phyloP scores from a whole-genome alignment of 37 sponge, comb jelly and placozoan species.

The Petrosia ficiformis region DNA sequence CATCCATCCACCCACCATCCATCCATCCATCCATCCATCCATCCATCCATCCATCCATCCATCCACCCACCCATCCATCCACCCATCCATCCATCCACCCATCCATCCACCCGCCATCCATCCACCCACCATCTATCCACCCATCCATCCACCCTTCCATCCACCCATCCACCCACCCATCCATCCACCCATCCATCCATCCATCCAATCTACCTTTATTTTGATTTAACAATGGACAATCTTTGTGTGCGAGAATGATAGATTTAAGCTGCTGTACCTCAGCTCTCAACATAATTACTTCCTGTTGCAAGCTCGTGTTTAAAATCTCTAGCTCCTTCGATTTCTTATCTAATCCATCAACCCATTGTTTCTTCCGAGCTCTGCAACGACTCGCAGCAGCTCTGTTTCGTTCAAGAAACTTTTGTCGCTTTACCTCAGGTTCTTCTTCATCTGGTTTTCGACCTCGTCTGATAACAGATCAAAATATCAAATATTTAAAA shows the following conservation, averaged over 20 bases:
- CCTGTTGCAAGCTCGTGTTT: constrained; percentile 60
- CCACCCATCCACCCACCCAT: no score
- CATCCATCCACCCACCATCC: no score
- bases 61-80: no score
- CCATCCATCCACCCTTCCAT: no score
- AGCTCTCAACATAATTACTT: constrained; percentile 63
- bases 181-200: no score
- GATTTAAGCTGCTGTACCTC: constrained; percentile 89
- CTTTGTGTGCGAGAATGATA: constrained; percentile 86
- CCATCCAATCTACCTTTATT: no score
- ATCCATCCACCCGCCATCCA: no score
- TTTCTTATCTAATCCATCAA: constrained; percentile 76
- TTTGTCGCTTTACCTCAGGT: constrained; percentile 78
- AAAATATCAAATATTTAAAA: background rate
- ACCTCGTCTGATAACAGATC: constrained; percentile 30
- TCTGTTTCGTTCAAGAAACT: constrained; percentile 86
- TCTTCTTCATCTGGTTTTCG: constrained; percentile 76
- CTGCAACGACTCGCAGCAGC: constrained; percentile 88
- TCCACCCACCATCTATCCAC: no score
- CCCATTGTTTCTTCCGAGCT: constrained; percentile 88
- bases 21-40: no score
- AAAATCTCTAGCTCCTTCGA: constrained; percentile 53
- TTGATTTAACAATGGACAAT: constrained; percentile 87
- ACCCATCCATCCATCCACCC: no score
- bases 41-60: no score